Conservation (phyloP, 2,888 invertebrate genomes). For the Chironomus tentans region DNA sequence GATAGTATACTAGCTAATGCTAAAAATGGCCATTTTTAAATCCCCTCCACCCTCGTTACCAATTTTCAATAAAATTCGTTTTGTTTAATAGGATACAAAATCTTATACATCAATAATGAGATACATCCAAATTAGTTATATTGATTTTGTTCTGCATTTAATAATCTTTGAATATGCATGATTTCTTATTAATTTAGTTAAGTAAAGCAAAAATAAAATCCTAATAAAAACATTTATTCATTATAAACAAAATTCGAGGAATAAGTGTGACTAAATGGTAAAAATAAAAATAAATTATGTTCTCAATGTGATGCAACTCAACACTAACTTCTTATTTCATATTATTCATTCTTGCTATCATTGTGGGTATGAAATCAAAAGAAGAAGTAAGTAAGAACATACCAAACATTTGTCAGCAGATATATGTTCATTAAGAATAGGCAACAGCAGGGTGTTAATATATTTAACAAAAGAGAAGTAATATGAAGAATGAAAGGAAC, state of each 20-base stretch:
- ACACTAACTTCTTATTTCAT: background rate
- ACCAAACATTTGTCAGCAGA: constrained; percentile 23
- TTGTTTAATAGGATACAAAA: too few species aligned
- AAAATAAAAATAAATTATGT: background rate
- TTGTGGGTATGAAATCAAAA: background rate
- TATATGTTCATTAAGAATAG: constrained; percentile 26
- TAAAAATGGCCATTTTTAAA: too few species aligned
- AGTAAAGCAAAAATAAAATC: too few species aligned
- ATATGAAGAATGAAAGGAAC: constrained; percentile 6
- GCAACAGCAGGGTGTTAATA: constrained; percentile 27
- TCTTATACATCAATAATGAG: too few species aligned
- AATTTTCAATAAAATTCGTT: too few species aligned
- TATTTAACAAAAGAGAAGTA: constrained; percentile 21
- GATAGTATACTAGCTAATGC: too few species aligned
- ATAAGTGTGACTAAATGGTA: background rate
- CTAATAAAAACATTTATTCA: background rate
- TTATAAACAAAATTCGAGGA: background rate
- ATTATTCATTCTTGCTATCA: background rate
- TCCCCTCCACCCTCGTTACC: too few species aligned
- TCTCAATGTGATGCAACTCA: background rate
- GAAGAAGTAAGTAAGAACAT: background rate
- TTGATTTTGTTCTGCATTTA: too few species aligned
- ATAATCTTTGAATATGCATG: too few species aligned
- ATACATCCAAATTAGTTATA: too few species aligned
- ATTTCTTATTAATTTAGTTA: too few species aligned